Base-by-base conservation (phyloP, 2,888 invertebrate species). In the Hemistola chrysoprasaria region DNA sequence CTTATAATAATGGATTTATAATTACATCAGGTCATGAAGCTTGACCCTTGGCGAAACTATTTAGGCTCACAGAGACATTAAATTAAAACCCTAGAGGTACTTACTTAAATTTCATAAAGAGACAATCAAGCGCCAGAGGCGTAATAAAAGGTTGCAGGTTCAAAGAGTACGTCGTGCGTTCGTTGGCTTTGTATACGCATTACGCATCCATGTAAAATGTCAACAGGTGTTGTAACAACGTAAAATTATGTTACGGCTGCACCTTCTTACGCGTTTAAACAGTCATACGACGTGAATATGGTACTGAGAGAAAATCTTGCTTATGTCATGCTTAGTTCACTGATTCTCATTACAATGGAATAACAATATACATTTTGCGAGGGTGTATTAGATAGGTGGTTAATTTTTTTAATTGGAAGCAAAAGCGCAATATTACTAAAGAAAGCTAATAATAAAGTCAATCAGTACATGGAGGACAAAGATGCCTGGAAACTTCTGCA, bases 1-100 rank as follows among this genome's bases (percentile, higher is more conserved):
- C 44, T 49, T 50, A 55, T 50, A 62, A 68, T 64, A 68, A 70
- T 65, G 60, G 52, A 51, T 4, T 59, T 65, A 63, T 57, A 62
- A 67, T 69, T 63, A 51, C 38, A 36, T 35, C 22, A 43, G 23
- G 43, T 47, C 40, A 40, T 22, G 46, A 31, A 21, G 28, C 28
- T 45, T 43, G 49, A 49, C 54, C 53, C 33, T 37, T 30, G 21
- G 22, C 30, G 7, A 41, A 43, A 46, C 31, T 46, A 50, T 46
- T 45, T 45, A 46, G 40, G 33, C 27, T 11, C 16, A 22, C 26
- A 30, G 40, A 46, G 43, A 40, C 42, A 37, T 33, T 37, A 25
- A 36, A 28, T 34, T 8, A 32, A 37, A 33, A 33, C 21, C 11
- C 9, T 29, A 30, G 11, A 22, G 30, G 32, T 33, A 23, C 8